Evolutionary conservation across 2,113 vertebrate species (phyloP).

Genomic region (Varanus komodoensis): DNA sequence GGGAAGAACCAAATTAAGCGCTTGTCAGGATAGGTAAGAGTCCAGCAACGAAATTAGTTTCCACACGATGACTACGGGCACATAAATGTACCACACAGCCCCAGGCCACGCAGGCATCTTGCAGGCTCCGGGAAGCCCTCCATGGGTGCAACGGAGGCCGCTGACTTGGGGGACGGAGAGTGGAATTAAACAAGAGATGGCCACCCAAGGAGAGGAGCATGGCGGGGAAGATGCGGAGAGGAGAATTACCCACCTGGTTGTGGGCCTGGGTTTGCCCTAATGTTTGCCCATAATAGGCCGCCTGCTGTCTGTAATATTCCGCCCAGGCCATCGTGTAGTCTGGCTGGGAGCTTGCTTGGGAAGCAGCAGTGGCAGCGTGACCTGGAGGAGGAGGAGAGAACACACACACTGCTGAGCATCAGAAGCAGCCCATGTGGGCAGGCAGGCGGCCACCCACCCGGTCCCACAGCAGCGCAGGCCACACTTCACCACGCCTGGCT

Average conservation of each 20-base stretch:
- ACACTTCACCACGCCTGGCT: not conserved
- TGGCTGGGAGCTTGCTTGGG: conserved; percentile 93
- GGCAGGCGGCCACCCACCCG: too few species aligned
- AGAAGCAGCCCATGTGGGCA: not conserved
- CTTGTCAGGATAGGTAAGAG: too few species aligned
- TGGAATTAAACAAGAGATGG: too few species aligned
- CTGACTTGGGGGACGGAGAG: too few species aligned
- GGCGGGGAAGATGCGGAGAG: fast-evolving
- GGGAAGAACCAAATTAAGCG: too few species aligned
- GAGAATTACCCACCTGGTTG: conserved; percentile 86
- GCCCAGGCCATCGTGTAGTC: conserved; percentile 97
- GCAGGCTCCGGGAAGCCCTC: too few species aligned
- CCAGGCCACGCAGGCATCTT: too few species aligned
- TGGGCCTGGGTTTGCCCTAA: conserved; percentile 92
- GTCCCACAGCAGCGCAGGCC: not conserved
- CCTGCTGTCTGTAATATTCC: conserved; percentile 97
- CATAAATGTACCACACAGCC: too few species aligned
- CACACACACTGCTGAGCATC: not conserved
- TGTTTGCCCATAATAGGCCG: conserved; percentile 94
- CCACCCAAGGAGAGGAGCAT: not conserved
- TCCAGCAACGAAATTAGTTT: too few species aligned
- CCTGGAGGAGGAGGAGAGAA: conserved; percentile 73
- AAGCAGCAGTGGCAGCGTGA: conserved; percentile 87
- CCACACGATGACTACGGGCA: too few species aligned
- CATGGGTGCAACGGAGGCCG: too few species aligned